Evolutionary conservation across 2,797 vertebrate species (phyloP), one percentile per base, ranked within the genome.

Genomic region (Chanos chanos): DNA sequence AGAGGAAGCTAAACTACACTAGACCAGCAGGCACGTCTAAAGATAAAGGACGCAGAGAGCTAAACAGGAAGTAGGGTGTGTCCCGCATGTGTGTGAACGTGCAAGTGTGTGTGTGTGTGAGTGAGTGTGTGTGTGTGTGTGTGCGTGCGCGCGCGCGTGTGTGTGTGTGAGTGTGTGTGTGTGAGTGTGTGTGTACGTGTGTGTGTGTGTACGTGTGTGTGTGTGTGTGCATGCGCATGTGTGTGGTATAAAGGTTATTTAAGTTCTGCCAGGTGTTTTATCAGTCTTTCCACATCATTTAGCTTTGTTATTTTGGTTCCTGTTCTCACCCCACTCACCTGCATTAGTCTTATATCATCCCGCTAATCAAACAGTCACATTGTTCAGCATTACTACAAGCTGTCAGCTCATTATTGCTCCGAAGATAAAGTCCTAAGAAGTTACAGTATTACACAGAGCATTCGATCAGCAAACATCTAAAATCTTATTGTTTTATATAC

Each of bases 1-100:
- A 83, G 74, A 80, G 83, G 87, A 89, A 89, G 74, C 73, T 45
- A 15, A 37, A 52, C 77, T 69, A 78, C 70, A 73, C 72, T 68
- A 66, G 40, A 70, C 28, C 67, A 66, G 61, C 67, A 72, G 69
- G 58, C 40, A 80, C 54, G 18, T 56, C 55, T 61, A 59, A 41
- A 81, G 76, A 87, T 82, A 80, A 81, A 73, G 47, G 53, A 47
- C 37, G 40, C 71, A 70, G 59, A 47, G 57, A 61, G 75, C 70
- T 47, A 77, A 78, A 74, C 74, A 84, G 85, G 84, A 89, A 87
- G 81, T 73, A 15, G 59, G 37, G 51, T 65, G 68, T 68, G 48
- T 58, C 21, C 33, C 16, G 4, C 56, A 51, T 43, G 28, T 33
- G 36, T 21, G 18, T 28, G 28, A 31, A 18, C 39, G 47, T 4